Conservation (phyloP, 2,888 invertebrate genomes). For the Thera obeliscata region DNA sequence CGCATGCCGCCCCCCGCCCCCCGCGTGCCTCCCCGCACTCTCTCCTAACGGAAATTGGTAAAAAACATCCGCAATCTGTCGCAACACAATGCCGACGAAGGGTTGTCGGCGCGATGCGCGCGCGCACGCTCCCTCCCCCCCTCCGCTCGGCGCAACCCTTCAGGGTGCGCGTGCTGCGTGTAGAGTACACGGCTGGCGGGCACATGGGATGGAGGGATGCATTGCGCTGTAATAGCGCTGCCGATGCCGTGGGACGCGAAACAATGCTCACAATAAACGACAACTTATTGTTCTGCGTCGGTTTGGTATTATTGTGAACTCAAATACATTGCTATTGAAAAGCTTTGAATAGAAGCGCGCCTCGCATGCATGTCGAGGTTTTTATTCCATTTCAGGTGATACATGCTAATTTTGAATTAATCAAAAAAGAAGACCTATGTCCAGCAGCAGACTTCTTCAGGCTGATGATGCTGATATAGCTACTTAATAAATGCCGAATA, state of each 20-base stretch:
- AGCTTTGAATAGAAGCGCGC: too few species aligned
- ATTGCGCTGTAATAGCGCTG: constrained; percentile 55
- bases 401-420: too few species aligned
- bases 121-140: constrained; percentile 50
- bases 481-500: too few species aligned
- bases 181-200: constrained; percentile 37
- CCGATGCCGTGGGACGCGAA: constrained; percentile 21
- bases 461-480: too few species aligned
- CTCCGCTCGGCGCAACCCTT: constrained; percentile 40
- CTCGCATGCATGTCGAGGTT: too few species aligned
- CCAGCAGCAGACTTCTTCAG: too few species aligned
- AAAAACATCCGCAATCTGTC: constrained; percentile 66
- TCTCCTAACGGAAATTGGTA: constrained; percentile 50
- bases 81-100: constrained; percentile 52
- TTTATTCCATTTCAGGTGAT: too few species aligned
- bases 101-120: constrained; percentile 54
- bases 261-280: constrained; percentile 32
- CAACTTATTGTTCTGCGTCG: constrained; percentile 24
- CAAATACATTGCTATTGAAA: too few species aligned
- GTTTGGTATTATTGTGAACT: constrained; percentile 25
- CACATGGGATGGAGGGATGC: constrained; percentile 44
- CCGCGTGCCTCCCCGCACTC: constrained; percentile 40
- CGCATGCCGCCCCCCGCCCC: constrained; percentile 39
- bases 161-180: constrained; percentile 50
- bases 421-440: too few species aligned